phyloP scores from a whole-genome alignment of 2,797 vertebrate species.

The Melanotaenia boesemani region DNA sequence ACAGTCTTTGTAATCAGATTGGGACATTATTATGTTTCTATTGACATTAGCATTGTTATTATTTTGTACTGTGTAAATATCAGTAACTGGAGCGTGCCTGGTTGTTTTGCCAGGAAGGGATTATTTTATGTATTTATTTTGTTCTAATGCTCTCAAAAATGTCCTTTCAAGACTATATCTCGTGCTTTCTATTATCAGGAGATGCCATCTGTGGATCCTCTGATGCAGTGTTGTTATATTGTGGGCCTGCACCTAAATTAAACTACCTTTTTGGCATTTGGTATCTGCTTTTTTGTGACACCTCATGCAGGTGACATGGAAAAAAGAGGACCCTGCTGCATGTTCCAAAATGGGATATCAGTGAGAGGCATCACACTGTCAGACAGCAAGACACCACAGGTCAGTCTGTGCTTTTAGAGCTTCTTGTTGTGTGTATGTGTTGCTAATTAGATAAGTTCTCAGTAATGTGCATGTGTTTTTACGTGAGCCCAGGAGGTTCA shows the following conservation, averaged over 20 bases:
- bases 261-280: conserved; percentile 51
- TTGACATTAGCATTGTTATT: conserved; percentile 89
- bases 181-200: conserved; percentile 72
- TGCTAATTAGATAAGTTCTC: conserved; percentile 64
- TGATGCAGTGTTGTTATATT: conserved; percentile 63
- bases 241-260: conserved; percentile 53
- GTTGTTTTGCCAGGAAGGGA: conserved; percentile 73
- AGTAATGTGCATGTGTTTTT: conserved; percentile 59
- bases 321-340: conserved; percentile 13
- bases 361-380: conserved; percentile 44
- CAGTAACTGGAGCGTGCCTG: conserved; percentile 72
- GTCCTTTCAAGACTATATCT: conserved; percentile 68
- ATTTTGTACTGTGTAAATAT: conserved; percentile 87
- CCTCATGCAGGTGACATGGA: conserved; percentile 46
- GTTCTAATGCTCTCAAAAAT: conserved; percentile 66
- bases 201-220: conserved; percentile 55
- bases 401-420: conserved; percentile 63
- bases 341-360: conserved; percentile 38
- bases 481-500: conserved; percentile 38
- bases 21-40: conserved; percentile 87
- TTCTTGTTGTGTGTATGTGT: conserved; percentile 32
- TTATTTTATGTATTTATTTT: conserved; percentile 79
- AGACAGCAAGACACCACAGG: conserved; percentile 50
- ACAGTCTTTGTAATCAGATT: conserved; percentile 83
- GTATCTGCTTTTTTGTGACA: conserved; percentile 59